Percentiles rank a stretch among this genome's conserved stretches.
Conservation (phyloP, 1,140 invertebrate genomes). For the Polypedilum vanderplanki region DNA sequence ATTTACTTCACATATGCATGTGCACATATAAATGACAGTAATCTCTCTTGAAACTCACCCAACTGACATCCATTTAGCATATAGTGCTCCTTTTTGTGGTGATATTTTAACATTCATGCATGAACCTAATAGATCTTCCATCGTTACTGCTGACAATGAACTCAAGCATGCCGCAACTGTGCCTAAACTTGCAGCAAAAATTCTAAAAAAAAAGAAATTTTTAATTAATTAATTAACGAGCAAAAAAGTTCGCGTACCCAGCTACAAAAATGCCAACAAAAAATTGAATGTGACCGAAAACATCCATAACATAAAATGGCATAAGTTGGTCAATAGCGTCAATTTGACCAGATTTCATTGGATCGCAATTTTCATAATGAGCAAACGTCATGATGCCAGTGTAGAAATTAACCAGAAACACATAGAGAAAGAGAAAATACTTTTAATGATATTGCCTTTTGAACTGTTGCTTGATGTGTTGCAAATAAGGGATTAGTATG, state of each 20-base stretch:
- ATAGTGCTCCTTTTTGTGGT: slow-evolving; percentile 58
- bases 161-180: slow-evolving; percentile 89
- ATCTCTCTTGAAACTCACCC: slow-evolving; percentile 31
- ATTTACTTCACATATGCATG: slow-evolving; percentile 42
- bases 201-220: slow-evolving; percentile 39
- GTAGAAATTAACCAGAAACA: slow-evolving; percentile 66
- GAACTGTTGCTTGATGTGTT: slow-evolving; percentile 85
- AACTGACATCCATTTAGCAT: slow-evolving; percentile 44
- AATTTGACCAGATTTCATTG: slow-evolving; percentile 53
- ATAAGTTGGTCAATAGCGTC: slow-evolving; percentile 65
- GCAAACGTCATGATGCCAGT: slow-evolving; percentile 78
- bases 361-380: slow-evolving; percentile 76
- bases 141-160: slow-evolving; percentile 80
- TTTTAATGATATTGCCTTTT: slow-evolving; percentile 78
- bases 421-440: slow-evolving; percentile 43
- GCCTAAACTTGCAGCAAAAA: slow-evolving; percentile 59
- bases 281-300: slow-evolving; percentile 61
- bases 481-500: no score
- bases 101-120: slow-evolving; percentile 60
- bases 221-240: slow-evolving; percentile 18
- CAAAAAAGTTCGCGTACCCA: slow-evolving; percentile 44
- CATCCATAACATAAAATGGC: slow-evolving; percentile 75
- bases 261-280: slow-evolving; percentile 84
- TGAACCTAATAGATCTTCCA: slow-evolving; percentile 75
- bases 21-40: not conserved